Evolutionary conservation across 2,797 vertebrate species (phyloP), one percentile per base, ranked within the genome.

Genomic region (Octomys mimax): DNA sequence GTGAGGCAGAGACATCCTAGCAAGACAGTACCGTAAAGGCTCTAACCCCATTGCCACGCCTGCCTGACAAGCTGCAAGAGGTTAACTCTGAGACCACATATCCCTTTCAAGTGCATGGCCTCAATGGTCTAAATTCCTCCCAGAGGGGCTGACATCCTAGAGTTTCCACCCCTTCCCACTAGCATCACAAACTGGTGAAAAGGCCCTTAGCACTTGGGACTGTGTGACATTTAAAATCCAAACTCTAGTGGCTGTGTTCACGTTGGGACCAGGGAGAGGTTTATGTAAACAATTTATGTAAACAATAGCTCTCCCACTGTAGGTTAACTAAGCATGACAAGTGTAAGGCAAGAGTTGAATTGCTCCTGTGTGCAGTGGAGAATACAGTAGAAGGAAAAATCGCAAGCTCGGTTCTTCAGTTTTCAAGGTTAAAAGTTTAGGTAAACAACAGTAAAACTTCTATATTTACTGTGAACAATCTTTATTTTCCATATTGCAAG

Each of bases 71-170:
- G 12, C 13, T 14, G 2, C 3, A 3, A 26, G 5, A 75, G 22
- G 4, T 75, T 75, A 5, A 12, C 5, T 57, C 14, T 57, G 3
- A 57, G 54, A 57, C 54, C 14, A 57, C 54, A 57, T 26, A 59
- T 33, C 11, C 7, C 2, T 19, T 39, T 57, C 7, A 77, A 54
- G 18, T 19, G 26, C 8, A 6, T 21, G 18, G 2, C 2, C 42
- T 52, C 52, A 26, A 24, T 16, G 36, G 33, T 86, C 28, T 18
- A 26, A 12, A 2, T 26, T 57, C 6, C 16, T 66, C 42, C 10
- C 10, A 66, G 16, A 10, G 39, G 0, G 4, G 1, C 1, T 26
- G 26, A 77, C n/a, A 6, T 46, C 49, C 36, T n/a, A 1, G 12
- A 28, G 16, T 36, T 75, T 52, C 6, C 3, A 92, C 49, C 7